A percentile compares a stretch with the other conserved stretches of the same genome.
These are phyloP conservation scores for Peromyscus melanophrys DNA, from an alignment of 2,797 vertebrate species.

Conservation along the genomic window DNA sequence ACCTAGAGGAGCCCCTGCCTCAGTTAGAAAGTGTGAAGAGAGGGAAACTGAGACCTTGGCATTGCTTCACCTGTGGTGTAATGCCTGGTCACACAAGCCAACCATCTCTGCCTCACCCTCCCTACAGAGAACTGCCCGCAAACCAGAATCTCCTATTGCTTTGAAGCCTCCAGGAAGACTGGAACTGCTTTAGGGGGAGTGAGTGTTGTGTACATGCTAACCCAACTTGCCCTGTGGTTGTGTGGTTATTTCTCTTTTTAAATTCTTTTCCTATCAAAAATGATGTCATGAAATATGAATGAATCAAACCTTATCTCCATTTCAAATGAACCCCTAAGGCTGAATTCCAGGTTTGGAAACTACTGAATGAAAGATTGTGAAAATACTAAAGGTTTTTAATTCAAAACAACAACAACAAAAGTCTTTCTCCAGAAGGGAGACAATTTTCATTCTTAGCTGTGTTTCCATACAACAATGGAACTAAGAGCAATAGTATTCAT, in stretches of 20 bases:
- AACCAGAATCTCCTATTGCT: no score
- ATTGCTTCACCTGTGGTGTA: neutral
- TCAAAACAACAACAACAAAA: conserved; percentile 8
- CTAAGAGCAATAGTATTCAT: neutral
- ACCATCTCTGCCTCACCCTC: neutral
- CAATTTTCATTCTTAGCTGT: neutral
- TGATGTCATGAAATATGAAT: neutral
- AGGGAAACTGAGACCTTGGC: neutral
- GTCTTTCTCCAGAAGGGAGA: neutral
- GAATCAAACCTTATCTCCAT: conserved; percentile 50
- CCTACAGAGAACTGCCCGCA: neutral
- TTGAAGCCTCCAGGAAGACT: neutral
- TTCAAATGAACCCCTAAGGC: conserved; percentile 43
- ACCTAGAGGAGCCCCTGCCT: neutral
- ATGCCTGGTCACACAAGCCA: neutral
- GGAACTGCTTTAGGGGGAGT: neutral
- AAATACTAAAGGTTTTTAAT: neutral
- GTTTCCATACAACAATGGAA: neutral
- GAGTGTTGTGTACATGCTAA: neutral
- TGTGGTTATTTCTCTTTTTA: neutral
- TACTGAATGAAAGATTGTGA: neutral
- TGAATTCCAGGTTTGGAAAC: conserved; percentile 7
- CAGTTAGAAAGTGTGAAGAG: neutral
- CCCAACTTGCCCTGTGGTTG: neutral
- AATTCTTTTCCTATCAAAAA: neutral